Evolutionary conservation across 2,113 vertebrate species (phyloP).

Genomic region (Bagarius yarrelli): DNA sequence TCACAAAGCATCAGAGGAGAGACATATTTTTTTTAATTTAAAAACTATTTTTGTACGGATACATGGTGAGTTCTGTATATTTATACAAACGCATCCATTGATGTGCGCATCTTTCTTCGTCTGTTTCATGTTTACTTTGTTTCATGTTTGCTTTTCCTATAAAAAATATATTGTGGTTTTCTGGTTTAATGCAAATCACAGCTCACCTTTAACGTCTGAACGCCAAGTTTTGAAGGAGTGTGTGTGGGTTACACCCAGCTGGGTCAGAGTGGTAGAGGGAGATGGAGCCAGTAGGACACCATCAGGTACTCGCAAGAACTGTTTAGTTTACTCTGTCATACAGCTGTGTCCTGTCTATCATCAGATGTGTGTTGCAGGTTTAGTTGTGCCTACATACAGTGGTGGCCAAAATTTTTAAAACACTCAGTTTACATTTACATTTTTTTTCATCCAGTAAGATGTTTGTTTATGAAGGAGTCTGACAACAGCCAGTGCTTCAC

Average conservation of each 20-base stretch:
- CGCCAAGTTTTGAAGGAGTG: constrained; percentile 82
- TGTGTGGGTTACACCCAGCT: constrained; percentile 79
- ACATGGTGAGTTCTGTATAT: neutral
- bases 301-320: constrained; percentile 39
- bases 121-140: neutral
- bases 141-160: neutral
- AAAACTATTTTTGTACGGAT: neutral
- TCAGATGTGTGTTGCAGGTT: neutral
- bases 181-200: constrained; percentile 86
- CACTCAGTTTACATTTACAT: no score
- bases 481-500: no score
- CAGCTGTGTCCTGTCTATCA: neutral
- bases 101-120: neutral
- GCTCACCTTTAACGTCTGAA: constrained; percentile 88
- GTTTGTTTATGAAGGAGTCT: no score
- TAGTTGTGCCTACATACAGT: no score
- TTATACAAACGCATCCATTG: neutral
- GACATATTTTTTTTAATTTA: neutral
- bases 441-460: no score
- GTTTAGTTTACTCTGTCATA: neutral
- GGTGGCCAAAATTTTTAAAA: no score
- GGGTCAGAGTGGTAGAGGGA: constrained; percentile 85
- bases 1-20: neutral
- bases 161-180: neutral
- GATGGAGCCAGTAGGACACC: constrained; percentile 28